Conservation (phyloP, 2,113 vertebrate genomes). For the Eolophus roseicapilla region DNA sequence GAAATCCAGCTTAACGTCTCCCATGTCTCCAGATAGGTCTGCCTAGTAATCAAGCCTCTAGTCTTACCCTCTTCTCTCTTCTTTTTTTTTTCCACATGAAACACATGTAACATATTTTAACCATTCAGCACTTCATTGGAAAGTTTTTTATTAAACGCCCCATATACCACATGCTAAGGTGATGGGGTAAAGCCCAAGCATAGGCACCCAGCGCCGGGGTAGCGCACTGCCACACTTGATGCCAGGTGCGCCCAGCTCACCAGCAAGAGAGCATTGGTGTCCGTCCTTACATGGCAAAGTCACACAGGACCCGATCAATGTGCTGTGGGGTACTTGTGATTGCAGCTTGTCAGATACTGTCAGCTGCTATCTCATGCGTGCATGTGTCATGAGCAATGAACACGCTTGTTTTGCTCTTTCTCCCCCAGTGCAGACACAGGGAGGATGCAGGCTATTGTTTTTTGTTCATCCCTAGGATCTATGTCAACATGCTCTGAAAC, state of each 20-base stretch:
- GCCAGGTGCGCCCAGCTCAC: background rate
- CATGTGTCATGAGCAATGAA: background rate
- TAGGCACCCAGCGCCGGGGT: rapidly evolving
- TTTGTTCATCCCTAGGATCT: background rate
- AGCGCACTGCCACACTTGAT: background rate
- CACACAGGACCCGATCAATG: background rate
- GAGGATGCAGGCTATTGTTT: background rate
- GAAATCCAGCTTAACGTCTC: background rate
- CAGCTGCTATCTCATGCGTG: background rate
- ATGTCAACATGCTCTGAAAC: background rate
- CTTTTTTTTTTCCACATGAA: background rate
- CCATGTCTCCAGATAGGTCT: background rate
- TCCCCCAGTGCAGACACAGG: background rate
- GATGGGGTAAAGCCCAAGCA: background rate
- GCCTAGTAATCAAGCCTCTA: background rate
- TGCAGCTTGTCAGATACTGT: conserved; percentile 10
- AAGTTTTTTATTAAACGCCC: background rate
- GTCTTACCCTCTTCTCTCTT: background rate
- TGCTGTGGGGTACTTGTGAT: background rate
- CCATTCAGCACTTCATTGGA: background rate
- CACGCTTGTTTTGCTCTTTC: rapidly evolving
- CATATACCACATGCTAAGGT: background rate
- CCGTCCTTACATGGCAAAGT: background rate
- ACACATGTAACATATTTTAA: background rate
- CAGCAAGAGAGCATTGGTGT: rapidly evolving